phyloP scores from a whole-genome alignment of 2,113 vertebrate genomes.

The Seriola rivoliana region DNA sequence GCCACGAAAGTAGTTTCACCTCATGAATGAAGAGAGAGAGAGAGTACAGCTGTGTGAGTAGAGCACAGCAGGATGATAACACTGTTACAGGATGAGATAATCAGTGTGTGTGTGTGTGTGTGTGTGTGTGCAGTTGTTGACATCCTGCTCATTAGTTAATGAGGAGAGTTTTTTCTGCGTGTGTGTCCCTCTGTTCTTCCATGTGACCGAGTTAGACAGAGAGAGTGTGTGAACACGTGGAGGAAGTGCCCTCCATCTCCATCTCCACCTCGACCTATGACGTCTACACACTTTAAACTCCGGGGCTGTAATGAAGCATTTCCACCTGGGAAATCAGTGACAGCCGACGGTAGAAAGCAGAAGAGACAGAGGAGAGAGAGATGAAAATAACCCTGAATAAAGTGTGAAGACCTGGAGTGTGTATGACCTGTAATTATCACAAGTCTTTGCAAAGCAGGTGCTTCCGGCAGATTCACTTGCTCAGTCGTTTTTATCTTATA shows the following conservation, averaged over 20 bases:
- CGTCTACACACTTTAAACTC: conserved; percentile 31
- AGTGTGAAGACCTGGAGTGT: conserved; percentile 4
- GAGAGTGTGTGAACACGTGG: conserved; percentile 57
- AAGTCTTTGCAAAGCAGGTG: background rate
- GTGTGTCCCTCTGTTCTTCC: conserved; percentile 56
- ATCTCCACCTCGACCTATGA: conserved; percentile 27
- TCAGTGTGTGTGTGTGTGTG: conserved; percentile 44
- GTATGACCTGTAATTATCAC: background rate
- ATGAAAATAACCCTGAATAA: conserved; percentile 33
- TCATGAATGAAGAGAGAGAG: conserved; percentile 46
- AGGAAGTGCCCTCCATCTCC: conserved; percentile 26
- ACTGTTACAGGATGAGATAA: conserved; percentile 49
- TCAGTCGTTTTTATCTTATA: no score
- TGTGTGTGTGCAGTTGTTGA: conserved; percentile 20
- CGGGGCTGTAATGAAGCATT: conserved; percentile 30
- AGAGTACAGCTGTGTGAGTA: conserved; percentile 36
- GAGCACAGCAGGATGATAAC: conserved; percentile 24
- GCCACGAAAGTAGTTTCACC: conserved; percentile 32
- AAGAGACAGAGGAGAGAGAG: background rate
- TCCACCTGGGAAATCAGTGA: conserved; percentile 53
- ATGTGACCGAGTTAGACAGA: conserved; percentile 55
- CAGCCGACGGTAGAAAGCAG: background rate
- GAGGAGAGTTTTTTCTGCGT: conserved; percentile 56
- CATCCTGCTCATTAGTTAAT: conserved; percentile 77
- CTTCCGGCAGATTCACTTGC: no score